Percentiles rank a stretch among this genome's conserved stretches.
Evolutionary conservation across 2,888 invertebrate species (phyloP).

Genomic region (Chalcosyrphus nemorum): DNA sequence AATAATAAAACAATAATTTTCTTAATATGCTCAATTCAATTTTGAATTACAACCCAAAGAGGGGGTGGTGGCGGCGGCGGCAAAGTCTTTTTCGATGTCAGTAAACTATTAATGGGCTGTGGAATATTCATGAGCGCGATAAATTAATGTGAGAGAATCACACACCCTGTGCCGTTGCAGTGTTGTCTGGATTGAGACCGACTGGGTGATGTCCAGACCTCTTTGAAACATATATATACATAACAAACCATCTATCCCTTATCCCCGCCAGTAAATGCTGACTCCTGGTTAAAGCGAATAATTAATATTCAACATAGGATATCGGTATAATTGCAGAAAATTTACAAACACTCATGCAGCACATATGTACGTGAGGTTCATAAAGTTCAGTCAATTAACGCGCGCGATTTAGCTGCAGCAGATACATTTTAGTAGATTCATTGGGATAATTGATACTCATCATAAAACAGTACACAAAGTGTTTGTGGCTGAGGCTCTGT

Average conservation of each 20-base stretch:
- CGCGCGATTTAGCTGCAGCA: conserved; percentile 63
- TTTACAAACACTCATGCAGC: conserved; percentile 37
- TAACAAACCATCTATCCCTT: too few relatives aligned
- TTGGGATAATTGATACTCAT: conserved; percentile 62
- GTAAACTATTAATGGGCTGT: conserved; percentile 69
- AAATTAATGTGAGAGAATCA: conserved; percentile 72
- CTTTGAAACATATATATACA: too few relatives aligned
- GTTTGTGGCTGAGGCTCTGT: too few relatives aligned
- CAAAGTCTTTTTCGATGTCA: conserved; percentile 69
- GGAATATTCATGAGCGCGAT: conserved; percentile 69
- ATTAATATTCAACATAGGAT: conserved; percentile 71
- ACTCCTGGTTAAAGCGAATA: conserved; percentile 56
- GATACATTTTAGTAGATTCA: conserved; percentile 64
- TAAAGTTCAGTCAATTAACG: conserved; percentile 73
- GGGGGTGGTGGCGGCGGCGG: neutral
- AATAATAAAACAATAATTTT: conserved; percentile 60
- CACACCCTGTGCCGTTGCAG: conserved; percentile 27
- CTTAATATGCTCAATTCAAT: conserved; percentile 68
- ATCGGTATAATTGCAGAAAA: conserved; percentile 68
- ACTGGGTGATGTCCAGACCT: conserved; percentile 46
- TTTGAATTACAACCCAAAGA: conserved; percentile 37
- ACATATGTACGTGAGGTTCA: conserved; percentile 67
- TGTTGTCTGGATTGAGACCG: conserved; percentile 40
- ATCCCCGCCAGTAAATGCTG: neutral
- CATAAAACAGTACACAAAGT: conserved; percentile 10